Evolutionary conservation across 2,888 invertebrate genomes (phyloP).

Genomic region (Graphium colonna): DNA sequence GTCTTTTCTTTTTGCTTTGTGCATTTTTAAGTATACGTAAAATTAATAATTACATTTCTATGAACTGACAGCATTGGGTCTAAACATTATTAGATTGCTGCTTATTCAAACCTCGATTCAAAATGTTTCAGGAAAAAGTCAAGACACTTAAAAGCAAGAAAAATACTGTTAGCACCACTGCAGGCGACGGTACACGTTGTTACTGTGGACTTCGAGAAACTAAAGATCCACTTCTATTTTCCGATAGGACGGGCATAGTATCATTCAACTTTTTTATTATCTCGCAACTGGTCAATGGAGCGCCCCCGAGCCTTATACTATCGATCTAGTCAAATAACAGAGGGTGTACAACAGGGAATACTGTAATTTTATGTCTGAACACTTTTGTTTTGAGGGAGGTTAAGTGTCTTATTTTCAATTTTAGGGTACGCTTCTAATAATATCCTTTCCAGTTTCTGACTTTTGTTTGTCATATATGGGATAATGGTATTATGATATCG

Average conservation of each 20-base stretch:
- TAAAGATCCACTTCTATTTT: conserved; percentile 71
- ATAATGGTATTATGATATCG: no score
- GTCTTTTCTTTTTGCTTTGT: no score
- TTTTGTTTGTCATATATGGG: no score
- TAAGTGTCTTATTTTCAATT: background rate
- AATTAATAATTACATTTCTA: no score
- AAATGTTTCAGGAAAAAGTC: conserved; percentile 15
- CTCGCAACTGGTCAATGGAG: conserved; percentile 60
- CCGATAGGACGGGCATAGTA: conserved; percentile 70
- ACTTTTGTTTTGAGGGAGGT: conserved; percentile 15
- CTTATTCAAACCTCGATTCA: no score
- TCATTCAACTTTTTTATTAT: conserved; percentile 77
- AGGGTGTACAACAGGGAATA: conserved; percentile 7
- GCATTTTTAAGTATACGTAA: no score
- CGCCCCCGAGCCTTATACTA: conserved; percentile 35
- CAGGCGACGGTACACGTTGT: conserved; percentile 53
- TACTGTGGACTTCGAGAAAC: conserved; percentile 58
- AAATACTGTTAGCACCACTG: conserved; percentile 39
- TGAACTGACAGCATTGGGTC: no score
- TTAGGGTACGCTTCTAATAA: background rate
- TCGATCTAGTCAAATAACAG: conserved; percentile 37
- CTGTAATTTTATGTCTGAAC: conserved; percentile 16
- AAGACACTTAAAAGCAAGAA: conserved; percentile 20
- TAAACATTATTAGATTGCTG: no score
- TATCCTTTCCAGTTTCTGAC: background rate